A percentile compares a stretch with the other conserved stretches of the same genome.
These are phyloP conservation scores for Alouatta palliata DNA, from an alignment of 2,113 vertebrate species.

Conservation along the genomic window DNA sequence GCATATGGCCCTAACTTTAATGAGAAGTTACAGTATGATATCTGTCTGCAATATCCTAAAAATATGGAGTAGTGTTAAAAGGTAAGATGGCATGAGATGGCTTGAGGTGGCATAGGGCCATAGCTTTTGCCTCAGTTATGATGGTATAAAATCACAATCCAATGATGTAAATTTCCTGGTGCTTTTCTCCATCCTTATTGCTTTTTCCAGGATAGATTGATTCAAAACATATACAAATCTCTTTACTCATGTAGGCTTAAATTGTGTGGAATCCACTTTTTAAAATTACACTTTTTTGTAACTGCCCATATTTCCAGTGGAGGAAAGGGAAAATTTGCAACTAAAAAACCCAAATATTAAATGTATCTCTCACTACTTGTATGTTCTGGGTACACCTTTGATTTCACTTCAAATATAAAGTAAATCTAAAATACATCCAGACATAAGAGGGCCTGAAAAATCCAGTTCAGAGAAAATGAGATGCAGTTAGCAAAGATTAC, in stretches of 20 bases:
- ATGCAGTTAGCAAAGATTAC: slow-evolving; percentile 75
- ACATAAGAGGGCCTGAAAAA: slow-evolving; percentile 59
- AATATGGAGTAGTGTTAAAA: slow-evolving; percentile 8
- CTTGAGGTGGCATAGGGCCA: neutral
- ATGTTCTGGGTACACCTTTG: slow-evolving; percentile 27
- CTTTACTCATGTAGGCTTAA: slow-evolving; percentile 44
- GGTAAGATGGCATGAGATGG: neutral
- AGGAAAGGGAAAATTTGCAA: slow-evolving; percentile 7
- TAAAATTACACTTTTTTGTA: slow-evolving; percentile 32
- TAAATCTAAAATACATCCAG: slow-evolving; percentile 64
- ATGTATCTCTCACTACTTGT: neutral
- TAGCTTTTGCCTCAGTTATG: slow-evolving; percentile 34
- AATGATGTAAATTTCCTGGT: slow-evolving; percentile 33
- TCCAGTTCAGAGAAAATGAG: slow-evolving; percentile 71
- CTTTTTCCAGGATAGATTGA: slow-evolving; percentile 45
- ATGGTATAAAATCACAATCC: neutral
- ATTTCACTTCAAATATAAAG: slow-evolving; percentile 60
- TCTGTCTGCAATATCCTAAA: neutral
- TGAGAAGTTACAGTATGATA: slow-evolving; percentile 34
- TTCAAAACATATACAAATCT: slow-evolving; percentile 57
- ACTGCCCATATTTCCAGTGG: slow-evolving; percentile 27
- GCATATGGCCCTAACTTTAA: slow-evolving; percentile 33
- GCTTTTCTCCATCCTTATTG: slow-evolving; percentile 41
- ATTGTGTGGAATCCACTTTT: slow-evolving; percentile 47
- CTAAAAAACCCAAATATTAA: slow-evolving; percentile 40